Base-by-base conservation (phyloP, 2,113 vertebrate species). In the Xyliphius kryptos region DNA sequence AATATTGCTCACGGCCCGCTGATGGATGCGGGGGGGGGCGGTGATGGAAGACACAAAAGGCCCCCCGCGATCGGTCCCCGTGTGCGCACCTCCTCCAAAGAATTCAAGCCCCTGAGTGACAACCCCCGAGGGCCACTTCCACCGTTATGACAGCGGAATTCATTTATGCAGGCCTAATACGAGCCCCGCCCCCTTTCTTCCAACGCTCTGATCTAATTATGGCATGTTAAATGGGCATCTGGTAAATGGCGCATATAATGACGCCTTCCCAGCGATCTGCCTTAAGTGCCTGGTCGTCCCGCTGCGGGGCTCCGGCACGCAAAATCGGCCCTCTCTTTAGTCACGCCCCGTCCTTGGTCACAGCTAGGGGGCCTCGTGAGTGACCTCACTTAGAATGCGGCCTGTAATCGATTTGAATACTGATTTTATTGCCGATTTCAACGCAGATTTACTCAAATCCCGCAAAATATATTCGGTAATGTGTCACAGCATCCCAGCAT, bases 151-250 rank as follows among this genome's bases (percentile, higher is more conserved):
- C 81, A 79, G 71, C 80, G 78, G 78, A 80, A 75, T 77, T 78
- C 72, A 74, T 82, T 83, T 80, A 84, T 81, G 75, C 74, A 77
- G 75, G 50, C 73, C 60, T 70, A 69, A 32, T 82, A 74, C 57
- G 2, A 7, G 53, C 36, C 40, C 38, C 41, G 21, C 55, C 55
- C 60, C 60, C 16, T 53, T 66, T 49, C 73, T 65, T 72, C 66
- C 74, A 83, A 81, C 55, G 77, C 80, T 75, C 80, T 83, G 82
- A 83, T 85, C 84, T 86, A 87, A 88, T 87, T 87, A 88, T 86
- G 86, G 85, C 83, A 86, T 88, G 85, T 87, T 87, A 88, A 88
- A 86, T 86, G 82, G 83, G 85, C 85, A 85, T 86, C 85, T 86
- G 87, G 83, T 86, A 88, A 87, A 88, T 84, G 83, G 84, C 80